These are phyloP conservation scores for Gorsachius goisagi DNA, from an alignment of 2,113 vertebrate species.

Conservation along the genomic window DNA sequence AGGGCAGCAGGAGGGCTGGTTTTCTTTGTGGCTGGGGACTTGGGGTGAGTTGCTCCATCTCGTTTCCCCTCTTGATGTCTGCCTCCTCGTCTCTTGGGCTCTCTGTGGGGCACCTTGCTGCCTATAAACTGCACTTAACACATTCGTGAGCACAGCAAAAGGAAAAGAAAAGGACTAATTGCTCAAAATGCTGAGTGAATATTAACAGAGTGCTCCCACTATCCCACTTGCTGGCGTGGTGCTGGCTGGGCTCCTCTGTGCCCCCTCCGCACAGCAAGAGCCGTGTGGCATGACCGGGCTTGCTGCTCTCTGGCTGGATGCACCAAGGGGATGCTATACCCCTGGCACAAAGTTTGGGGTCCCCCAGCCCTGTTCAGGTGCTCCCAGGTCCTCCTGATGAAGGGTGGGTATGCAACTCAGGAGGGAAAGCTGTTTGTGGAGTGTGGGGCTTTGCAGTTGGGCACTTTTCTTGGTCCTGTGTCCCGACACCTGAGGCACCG, in stretches of 20 bases:
- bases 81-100: fast-evolving
- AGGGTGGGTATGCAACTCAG: fast-evolving
- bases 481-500: not conserved
- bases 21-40: not conserved
- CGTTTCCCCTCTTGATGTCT: not conserved
- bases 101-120: not conserved
- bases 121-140: not conserved
- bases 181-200: not conserved
- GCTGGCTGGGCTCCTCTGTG: not conserved
- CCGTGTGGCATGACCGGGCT: fast-evolving
- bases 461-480: not conserved
- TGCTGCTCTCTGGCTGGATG: fast-evolving
- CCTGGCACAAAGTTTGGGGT: not conserved
- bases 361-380: not conserved
- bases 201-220: not conserved
- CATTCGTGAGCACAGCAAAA: not conserved
- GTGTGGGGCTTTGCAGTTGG: not conserved
- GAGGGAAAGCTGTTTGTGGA: not conserved
- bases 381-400: not conserved
- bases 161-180: not conserved
- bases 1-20: not conserved
- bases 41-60: not conserved
- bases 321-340: not conserved
- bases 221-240: fast-evolving
- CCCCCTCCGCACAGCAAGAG: not conserved